phyloP scores from a whole-genome alignment of 2,888 invertebrate genomes.

The Drosophila kokeensis region DNA sequence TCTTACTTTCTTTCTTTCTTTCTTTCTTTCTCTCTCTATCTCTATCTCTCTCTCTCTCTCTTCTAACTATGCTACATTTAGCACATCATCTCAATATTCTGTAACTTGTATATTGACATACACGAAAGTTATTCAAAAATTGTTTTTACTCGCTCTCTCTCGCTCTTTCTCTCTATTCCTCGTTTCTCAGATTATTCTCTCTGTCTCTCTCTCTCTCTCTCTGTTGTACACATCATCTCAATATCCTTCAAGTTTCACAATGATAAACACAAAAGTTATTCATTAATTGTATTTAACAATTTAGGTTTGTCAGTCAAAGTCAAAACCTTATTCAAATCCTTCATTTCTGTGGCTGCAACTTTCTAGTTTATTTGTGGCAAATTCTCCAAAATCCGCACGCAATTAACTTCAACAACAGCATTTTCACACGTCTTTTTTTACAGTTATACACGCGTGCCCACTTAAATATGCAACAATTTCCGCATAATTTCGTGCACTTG shows the following conservation, averaged over 20 bases:
- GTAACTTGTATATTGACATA: too few relatives aligned
- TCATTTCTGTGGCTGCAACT: neutral
- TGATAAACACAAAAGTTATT: neutral
- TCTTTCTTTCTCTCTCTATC: too few relatives aligned
- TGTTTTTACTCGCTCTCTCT: too few relatives aligned
- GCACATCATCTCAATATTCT: too few relatives aligned
- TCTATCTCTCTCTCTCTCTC: too few relatives aligned
- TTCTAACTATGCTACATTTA: too few relatives aligned
- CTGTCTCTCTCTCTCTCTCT: neutral
- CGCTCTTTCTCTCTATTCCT: neutral
- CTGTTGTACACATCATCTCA: neutral
- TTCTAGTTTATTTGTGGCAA: constrained; percentile 5
- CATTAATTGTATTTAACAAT: neutral
- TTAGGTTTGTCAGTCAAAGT: neutral
- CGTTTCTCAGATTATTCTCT: too few relatives aligned
- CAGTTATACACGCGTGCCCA: constrained; percentile 67
- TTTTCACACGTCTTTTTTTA: constrained; percentile 41
- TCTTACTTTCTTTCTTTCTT: too few relatives aligned
- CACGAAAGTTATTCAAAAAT: too few relatives aligned
- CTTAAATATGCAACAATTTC: constrained; percentile 80
- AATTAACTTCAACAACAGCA: constrained; percentile 23
- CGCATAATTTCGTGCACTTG: constrained; percentile 71
- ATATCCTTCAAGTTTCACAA: neutral
- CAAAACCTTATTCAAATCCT: neutral
- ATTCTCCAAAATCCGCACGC: neutral